These are phyloP conservation scores for Neostethus bicornis DNA, from an alignment of 2,797 vertebrate species.

Conservation along the genomic window DNA sequence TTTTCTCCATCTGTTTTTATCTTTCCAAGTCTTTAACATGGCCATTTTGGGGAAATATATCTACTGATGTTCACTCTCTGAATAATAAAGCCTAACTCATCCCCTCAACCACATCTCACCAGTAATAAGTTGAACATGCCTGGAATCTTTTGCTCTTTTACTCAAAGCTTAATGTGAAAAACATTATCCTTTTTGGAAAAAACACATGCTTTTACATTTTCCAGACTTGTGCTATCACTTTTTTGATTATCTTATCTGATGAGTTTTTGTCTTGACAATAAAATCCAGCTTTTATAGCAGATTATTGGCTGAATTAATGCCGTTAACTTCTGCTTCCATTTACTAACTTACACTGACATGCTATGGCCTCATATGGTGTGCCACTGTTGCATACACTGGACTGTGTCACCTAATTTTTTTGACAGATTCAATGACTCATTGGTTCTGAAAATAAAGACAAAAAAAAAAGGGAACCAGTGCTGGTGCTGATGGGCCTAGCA, in stretches of 20 bases:
- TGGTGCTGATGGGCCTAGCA: slow-evolving; percentile 71
- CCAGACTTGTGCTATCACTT: slow-evolving; percentile 43
- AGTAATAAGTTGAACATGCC: slow-evolving; percentile 53
- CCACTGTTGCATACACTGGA: slow-evolving; percentile 75
- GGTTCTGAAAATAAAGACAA: slow-evolving; percentile 29
- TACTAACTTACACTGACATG: slow-evolving; percentile 18
- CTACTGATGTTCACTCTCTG: slow-evolving; percentile 63
- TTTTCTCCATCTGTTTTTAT: slow-evolving; percentile 64
- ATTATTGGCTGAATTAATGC: slow-evolving; percentile 17
- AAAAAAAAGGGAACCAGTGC: slow-evolving; percentile 58
- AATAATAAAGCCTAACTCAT: slow-evolving; percentile 64
- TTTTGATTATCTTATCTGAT: slow-evolving; percentile 63
- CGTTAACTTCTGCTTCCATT: slow-evolving; percentile 15
- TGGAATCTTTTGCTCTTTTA: slow-evolving; percentile 55
- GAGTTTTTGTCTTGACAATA: slow-evolving; percentile 39
- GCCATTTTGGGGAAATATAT: slow-evolving; percentile 67
- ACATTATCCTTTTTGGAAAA: slow-evolving; percentile 45
- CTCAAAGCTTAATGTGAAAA: slow-evolving; percentile 67
- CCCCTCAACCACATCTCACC: slow-evolving; percentile 59
- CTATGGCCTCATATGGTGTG: slow-evolving; percentile 49
- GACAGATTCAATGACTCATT: slow-evolving; percentile 77
- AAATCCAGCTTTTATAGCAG: slow-evolving; percentile 19
- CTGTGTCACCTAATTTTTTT: slow-evolving; percentile 78
- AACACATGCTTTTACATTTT: slow-evolving; percentile 46
- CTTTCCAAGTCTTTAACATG: slow-evolving; percentile 55